Base-by-base conservation (phyloP, 2,888 invertebrate species). In the Lamproptera curius region DNA sequence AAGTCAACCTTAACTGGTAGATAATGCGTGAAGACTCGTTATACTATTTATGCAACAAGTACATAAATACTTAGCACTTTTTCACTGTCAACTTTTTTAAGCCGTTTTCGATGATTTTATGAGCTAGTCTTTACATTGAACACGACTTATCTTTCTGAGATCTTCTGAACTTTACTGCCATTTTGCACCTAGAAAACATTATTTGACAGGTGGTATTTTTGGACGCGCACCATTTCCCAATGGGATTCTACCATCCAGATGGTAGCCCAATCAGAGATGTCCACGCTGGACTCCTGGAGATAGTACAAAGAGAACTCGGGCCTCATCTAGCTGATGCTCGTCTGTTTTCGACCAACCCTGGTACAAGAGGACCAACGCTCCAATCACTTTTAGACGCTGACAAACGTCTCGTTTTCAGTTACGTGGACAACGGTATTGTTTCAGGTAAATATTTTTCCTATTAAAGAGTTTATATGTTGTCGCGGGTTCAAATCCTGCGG, bases 151-250 rank as follows among this genome's bases (percentile, higher is more conserved):
- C n/a, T n/a, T n/a, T n/a, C n/a, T n/a, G n/a, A n/a, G n/a, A n/a
- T n/a, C n/a, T n/a, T n/a, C n/a, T n/a, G n/a, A n/a, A n/a, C n/a
- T n/a, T n/a, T n/a, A n/a, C n/a, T n/a, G n/a, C n/a, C n/a, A n/a
- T n/a, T n/a, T n/a, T n/a, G n/a, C n/a, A n/a, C n/a, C n/a, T n/a
- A n/a, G n/a, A n/a, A n/a, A n/a, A n/a, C n/a, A n/a, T n/a, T n/a
- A n/a, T 42, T 42, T 46, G 1, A 10, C 68, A 88, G 88, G 82
- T 95, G 23, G 88, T 96, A 8, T 91, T 96, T 52, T 74, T 96
- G 40, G 95, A 96, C 65, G 93, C 96, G 37, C 95, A 95, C 63
- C 91, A 94, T 51, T 95, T 96, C 73, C 95, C 95, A 0, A 81
- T 91, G 13, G 92, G 92, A 1, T 91, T 92, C 57, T 86, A 87